Evolutionary conservation across 2,113 vertebrate species (phyloP).

Genomic region (Pachycephala philippinensis): DNA sequence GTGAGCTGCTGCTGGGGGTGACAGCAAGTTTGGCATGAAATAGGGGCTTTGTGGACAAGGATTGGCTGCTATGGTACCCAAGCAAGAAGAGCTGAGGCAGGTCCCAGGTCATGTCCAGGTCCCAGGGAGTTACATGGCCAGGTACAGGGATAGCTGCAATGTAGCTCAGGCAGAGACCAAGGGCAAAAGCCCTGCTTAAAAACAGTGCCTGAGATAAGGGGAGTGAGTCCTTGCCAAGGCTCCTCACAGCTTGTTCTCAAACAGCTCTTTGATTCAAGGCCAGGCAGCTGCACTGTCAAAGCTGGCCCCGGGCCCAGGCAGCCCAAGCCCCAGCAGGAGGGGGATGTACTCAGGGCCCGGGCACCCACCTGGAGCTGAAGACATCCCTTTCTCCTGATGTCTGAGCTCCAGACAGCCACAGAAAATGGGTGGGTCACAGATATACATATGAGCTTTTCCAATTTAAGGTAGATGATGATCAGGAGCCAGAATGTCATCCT

Average conservation of each 20-base stretch:
- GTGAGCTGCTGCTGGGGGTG: neutral
- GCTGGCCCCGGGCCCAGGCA: constrained; percentile 26
- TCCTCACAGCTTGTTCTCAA: constrained; percentile 41
- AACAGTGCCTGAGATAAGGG: neutral
- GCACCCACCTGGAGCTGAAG: neutral
- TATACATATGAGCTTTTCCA: neutral
- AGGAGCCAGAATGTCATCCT: neutral
- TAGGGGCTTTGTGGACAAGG: neutral
- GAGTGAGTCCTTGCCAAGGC: neutral
- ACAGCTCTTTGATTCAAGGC: constrained; percentile 43
- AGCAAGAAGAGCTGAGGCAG: neutral
- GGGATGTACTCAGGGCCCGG: neutral
- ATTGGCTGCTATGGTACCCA: neutral
- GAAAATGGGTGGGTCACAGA: fast-evolving
- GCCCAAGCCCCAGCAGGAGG: neutral
- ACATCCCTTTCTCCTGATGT: neutral
- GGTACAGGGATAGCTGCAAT: neutral
- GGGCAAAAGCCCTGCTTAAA: neutral
- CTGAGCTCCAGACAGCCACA: neutral
- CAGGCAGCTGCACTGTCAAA: constrained; percentile 41
- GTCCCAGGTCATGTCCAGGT: neutral
- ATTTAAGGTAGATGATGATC: neutral
- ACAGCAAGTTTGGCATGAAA: neutral
- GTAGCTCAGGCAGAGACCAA: neutral
- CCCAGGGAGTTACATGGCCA: neutral